Base-by-base conservation (phyloP, 2,797 vertebrate genomes). In the Tenualosa ilisha region DNA sequence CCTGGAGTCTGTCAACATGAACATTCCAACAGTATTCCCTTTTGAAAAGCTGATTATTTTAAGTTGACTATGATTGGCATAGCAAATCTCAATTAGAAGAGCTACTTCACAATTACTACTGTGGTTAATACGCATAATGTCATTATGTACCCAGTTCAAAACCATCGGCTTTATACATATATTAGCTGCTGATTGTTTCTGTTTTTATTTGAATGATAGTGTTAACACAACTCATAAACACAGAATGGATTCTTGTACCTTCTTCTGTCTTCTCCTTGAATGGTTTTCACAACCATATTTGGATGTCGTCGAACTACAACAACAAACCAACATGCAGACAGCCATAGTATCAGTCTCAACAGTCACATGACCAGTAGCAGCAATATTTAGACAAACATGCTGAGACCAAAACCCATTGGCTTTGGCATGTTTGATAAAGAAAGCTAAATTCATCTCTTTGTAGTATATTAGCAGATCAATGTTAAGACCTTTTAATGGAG, bases 181-280 rank as follows among this genome's bases (percentile, higher is more conserved):
- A 72, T 37, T 20, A 22, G 5, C 26, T 20, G 15, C 40, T 46
- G 20, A 46, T 6, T 9, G 7, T 37, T 79, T 22, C 68, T 79
- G 40, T 22, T 79, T 46, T 46, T 79, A 79, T n/a, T 46, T 72
- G 65, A 72, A 79, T 20, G 15, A 46, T 79, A 79, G 72, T 46
- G 65, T 72, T 17, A 37, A 40, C 15, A 26, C 65, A 72, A 40
- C 65, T 72, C 26, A 17, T 37, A 31, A 31, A 6, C 37, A 46
- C 3, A 79, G 15, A 79, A 46, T 46, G 17, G 15, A 46, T 79
- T 20, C 17, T 79, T 46, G 72, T 79, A 43, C 65, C 3, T 72
- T 68, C 7, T 40, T 63, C 59, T 24, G 22, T 51, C 37, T 46
- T 79, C 72, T 46, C 40, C 72, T 20, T 40, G 37, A 79, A 46